Evolutionary conservation across 2,888 invertebrate species (phyloP), one percentile per base, ranked within the genome.

Genomic region (Muschampia staudingeri): DNA sequence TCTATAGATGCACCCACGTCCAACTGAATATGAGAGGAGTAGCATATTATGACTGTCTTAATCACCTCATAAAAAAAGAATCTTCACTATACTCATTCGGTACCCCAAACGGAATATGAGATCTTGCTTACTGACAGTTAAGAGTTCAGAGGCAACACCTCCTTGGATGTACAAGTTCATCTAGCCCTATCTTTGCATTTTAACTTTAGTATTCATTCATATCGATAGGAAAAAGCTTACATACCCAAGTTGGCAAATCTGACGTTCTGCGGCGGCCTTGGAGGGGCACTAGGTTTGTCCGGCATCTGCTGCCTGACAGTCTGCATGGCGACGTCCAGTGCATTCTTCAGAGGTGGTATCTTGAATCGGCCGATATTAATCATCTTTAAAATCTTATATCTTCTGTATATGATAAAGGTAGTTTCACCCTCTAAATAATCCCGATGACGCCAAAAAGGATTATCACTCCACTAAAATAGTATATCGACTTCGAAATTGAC

Each of bases 251-350:
- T 97, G 16, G 97, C 97, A 87, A 97, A 97, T 86, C 97, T 94
- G 82, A 97, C 97, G 86, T 96, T 97, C 87, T 97, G 97, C 67
- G 96, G 97, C 3, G 97, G 97, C 52, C 97, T 94, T 44, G 95
- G 91, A 1, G 97, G 93, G 52, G 97, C 96, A 3, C 97, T 96
- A 11, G 95, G 92, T 90, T 97, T 98, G 67, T 98, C 98, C 76
- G 99, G 98, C 91, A 98, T 97, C 90, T 98, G 97, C 92, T 98
- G 98, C 89, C 98, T 97, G 73, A 98, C 97, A 30, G 98, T 98
- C 94, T 98, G 98, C 97, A 98, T 98, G 37, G 98, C 98, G 86
- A 98, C 98, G 92, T 98, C 98, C 91, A 98, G 92, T 67, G 98
- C 98, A 92, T 98, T 98, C 92, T 97, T 97, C 85, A 98, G 91